phyloP scores from a whole-genome alignment of 2,113 vertebrate genomes.

The Cercocebus atys region DNA sequence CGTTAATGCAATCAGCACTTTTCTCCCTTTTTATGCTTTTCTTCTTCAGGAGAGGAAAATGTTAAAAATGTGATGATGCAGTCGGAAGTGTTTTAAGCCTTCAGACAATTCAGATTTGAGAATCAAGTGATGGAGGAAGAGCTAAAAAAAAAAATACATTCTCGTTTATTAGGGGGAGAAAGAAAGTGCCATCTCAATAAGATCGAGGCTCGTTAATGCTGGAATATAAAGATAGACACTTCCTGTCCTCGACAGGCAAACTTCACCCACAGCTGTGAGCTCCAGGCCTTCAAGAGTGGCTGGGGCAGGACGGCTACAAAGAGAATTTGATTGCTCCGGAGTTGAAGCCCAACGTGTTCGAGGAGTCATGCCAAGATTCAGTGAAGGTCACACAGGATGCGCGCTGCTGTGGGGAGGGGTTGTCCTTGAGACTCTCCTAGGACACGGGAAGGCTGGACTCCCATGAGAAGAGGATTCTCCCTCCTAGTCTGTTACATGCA shows the following conservation, averaged over 20 bases:
- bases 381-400: background rate
- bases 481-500: accelerated
- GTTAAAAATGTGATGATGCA: background rate
- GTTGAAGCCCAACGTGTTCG: background rate
- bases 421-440: background rate
- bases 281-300: background rate
- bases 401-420: background rate
- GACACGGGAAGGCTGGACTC: background rate
- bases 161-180: constrained; percentile 48
- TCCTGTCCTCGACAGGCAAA: constrained; percentile 20
- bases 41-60: constrained; percentile 18
- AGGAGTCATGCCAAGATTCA: background rate
- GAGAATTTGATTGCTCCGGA: background rate
- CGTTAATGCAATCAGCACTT: constrained; percentile 5
- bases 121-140: constrained; percentile 43
- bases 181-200: constrained; percentile 48
- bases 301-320: background rate
- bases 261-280: constrained; percentile 41
- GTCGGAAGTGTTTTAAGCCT: constrained; percentile 13
- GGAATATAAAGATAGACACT: constrained; percentile 63
- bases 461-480: background rate
- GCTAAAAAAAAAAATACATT: constrained; percentile 5
- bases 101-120: constrained; percentile 52
- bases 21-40: background rate
- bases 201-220: background rate